These are phyloP conservation scores for Caenorhabditis angaria DNA, from an alignment of 2,888 invertebrate genomes.

Conservation along the genomic window DNA sequence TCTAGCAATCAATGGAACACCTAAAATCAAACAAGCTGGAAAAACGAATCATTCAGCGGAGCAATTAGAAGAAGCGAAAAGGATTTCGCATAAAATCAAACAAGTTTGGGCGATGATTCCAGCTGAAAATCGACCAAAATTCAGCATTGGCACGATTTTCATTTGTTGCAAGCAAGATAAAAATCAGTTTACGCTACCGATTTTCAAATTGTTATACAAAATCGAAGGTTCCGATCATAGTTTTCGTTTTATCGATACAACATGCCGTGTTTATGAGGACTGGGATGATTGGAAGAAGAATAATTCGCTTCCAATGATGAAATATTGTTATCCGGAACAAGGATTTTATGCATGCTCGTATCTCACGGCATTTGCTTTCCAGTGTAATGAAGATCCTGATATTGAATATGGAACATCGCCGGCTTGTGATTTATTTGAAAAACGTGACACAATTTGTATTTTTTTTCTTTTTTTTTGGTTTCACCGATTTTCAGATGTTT, in stretches of 20 bases:
- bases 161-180: conserved; percentile 9
- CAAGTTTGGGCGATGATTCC: neutral
- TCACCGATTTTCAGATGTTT: no score
- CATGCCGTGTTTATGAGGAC: neutral
- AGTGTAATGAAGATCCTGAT: neutral
- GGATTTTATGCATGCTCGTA: conserved; percentile 4
- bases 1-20: conserved; percentile 3
- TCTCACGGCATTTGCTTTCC: neutral
- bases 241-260: neutral
- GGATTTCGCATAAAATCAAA: neutral
- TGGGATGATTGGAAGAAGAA: conserved; percentile 8
- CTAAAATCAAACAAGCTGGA: neutral
- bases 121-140: neutral
- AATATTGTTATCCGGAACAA: conserved; percentile 6
- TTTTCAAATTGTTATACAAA: neutral
- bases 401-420: conserved; percentile 6
- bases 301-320: conserved; percentile 9
- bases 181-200: neutral
- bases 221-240: neutral
- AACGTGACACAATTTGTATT: no score
- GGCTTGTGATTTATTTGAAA: conserved; percentile 9
- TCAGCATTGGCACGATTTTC: neutral
- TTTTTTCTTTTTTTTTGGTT: no score
- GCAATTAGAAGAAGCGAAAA: neutral
- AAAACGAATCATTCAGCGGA: neutral